A percentile compares a stretch with the other conserved stretches of the same genome.
phyloP scores from a whole-genome alignment of 1,140 invertebrate genomes.

The Glomeris maerens region DNA sequence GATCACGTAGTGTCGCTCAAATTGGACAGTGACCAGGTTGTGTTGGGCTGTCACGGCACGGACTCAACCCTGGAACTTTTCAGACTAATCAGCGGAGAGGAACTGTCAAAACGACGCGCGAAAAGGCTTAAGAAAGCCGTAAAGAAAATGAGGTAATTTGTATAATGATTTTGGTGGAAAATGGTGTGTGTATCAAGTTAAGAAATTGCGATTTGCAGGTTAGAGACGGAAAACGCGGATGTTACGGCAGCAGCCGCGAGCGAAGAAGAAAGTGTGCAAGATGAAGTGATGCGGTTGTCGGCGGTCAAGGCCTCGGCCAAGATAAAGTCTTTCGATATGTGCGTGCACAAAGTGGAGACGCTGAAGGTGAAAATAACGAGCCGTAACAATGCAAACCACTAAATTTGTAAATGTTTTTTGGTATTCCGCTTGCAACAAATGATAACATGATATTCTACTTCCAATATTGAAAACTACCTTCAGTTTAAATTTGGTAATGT shows the following conservation, averaged over 20 bases:
- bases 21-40: slow-evolving; percentile 45
- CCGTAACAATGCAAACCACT: no score
- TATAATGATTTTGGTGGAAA: not conserved
- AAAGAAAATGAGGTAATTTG: slow-evolving; percentile 17
- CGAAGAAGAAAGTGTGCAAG: slow-evolving; percentile 30
- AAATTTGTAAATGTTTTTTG: no score
- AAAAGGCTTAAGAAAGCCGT: slow-evolving; percentile 62
- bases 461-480: no score
- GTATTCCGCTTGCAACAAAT: no score
- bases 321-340: slow-evolving; percentile 50
- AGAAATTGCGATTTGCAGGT: no score
- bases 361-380: slow-evolving; percentile 45
- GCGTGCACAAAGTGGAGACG: slow-evolving; percentile 50
- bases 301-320: slow-evolving; percentile 48
- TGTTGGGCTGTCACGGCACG: slow-evolving; percentile 68
- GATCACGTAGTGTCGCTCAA: slow-evolving; percentile 54
- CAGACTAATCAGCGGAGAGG: slow-evolving; percentile 54
- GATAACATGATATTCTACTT: no score
- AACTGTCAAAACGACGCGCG: slow-evolving; percentile 47
- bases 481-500: no score
- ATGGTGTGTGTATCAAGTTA: not conserved
- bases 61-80: slow-evolving; percentile 73
- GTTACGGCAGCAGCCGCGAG: slow-evolving; percentile 14
- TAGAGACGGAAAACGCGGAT: slow-evolving; percentile 18
- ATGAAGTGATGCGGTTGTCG: slow-evolving; percentile 56